A percentile compares a stretch with the other conserved stretches of the same genome.
Evolutionary conservation across 2,888 invertebrate species (phyloP).

Genomic region (Leucophenga montana): DNA sequence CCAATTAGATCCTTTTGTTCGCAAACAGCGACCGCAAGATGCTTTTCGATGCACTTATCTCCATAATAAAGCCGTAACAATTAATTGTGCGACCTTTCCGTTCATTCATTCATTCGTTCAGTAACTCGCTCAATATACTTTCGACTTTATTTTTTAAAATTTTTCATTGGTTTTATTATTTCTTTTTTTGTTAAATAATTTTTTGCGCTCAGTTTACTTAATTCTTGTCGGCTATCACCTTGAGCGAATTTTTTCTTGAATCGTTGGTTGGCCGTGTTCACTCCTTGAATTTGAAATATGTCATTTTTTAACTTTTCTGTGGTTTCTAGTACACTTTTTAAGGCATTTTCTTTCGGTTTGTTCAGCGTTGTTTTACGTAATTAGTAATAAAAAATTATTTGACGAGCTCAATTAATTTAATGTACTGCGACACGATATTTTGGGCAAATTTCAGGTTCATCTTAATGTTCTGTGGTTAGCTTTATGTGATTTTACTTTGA

Average conservation of each 20-base stretch:
- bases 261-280: slow-evolving; percentile 16
- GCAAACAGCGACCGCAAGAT: slow-evolving; percentile 41
- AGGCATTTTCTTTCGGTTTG: slow-evolving; percentile 6
- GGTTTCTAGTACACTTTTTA: slow-evolving; percentile 12
- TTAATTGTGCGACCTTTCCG: slow-evolving; percentile 66
- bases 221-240: slow-evolving; percentile 31
- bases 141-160: too few species aligned
- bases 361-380: slow-evolving; percentile 50
- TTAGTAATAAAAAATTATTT: slow-evolving; percentile 62
- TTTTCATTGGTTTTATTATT: neutral
- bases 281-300: neutral
- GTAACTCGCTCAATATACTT: too few species aligned
- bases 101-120: slow-evolving; percentile 29
- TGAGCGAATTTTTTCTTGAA: slow-evolving; percentile 23
- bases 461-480: slow-evolving; percentile 18
- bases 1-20: slow-evolving; percentile 68
- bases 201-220: slow-evolving; percentile 19
- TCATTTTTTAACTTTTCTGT: slow-evolving; percentile 4
- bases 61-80: slow-evolving; percentile 70
- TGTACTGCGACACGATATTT: slow-evolving; percentile 46
- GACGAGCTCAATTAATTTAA: slow-evolving; percentile 64
- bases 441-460: slow-evolving; percentile 43
- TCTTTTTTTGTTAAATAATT: neutral
- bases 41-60: slow-evolving; percentile 59
- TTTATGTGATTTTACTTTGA: neutral